These are phyloP conservation scores for Poecilia velifera DNA, from an alignment of 2,797 vertebrate species.

Conservation along the genomic window DNA sequence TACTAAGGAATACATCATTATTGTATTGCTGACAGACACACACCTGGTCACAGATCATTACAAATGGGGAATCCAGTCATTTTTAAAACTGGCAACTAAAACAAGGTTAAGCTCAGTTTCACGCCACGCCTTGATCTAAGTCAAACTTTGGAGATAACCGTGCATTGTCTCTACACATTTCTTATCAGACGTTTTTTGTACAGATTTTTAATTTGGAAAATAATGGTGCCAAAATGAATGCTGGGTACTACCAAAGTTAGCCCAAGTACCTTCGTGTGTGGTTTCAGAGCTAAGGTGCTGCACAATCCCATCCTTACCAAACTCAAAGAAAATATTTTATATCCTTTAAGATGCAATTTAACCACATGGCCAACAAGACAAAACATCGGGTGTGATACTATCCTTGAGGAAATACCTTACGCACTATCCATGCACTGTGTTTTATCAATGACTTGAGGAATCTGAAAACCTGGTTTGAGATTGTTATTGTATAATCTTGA, in stretches of 20 bases:
- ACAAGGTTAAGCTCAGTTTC: background rate
- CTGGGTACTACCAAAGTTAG: background rate
- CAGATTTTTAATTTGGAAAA: background rate
- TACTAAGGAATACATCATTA: background rate
- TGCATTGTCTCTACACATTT: background rate
- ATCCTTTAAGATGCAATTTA: background rate
- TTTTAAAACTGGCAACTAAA: background rate
- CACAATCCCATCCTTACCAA: background rate
- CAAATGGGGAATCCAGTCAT: background rate
- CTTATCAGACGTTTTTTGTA: background rate
- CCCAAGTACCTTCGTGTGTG: background rate
- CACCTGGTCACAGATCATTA: background rate
- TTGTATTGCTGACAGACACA: background rate
- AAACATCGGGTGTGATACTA: background rate
- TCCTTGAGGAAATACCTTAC: background rate
- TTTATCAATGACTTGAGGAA: background rate
- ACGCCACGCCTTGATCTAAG: background rate
- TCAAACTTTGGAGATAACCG: background rate
- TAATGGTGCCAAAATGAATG: background rate
- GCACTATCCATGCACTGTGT: background rate
- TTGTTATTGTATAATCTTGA: background rate
- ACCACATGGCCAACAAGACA: background rate
- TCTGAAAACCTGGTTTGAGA: background rate
- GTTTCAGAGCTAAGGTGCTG: background rate
- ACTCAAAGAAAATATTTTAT: background rate